These are phyloP conservation scores for Slavum lentiscoides DNA, from an alignment of 2,888 invertebrate species.

Conservation along the genomic window DNA sequence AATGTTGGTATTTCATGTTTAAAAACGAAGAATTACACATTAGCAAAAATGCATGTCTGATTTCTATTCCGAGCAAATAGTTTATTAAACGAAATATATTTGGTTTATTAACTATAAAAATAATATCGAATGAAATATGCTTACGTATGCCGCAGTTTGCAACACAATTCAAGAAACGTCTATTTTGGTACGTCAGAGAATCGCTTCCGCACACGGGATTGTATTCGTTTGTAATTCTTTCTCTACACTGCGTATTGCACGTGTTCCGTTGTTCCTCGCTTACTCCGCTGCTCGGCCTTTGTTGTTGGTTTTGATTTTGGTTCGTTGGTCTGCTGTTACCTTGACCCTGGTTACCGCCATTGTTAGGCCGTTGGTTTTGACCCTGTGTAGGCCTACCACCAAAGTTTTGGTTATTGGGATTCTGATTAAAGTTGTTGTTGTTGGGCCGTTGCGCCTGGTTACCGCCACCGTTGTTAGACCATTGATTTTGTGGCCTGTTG, in stretches of 20 bases:
- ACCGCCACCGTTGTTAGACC: no score
- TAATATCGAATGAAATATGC: background rate
- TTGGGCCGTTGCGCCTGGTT: no score
- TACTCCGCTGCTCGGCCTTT: background rate
- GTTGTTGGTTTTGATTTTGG: slow-evolving; percentile 14
- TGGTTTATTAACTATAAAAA: background rate
- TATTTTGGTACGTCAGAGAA: slow-evolving; percentile 52
- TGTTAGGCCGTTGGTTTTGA: background rate
- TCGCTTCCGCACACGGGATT: slow-evolving; percentile 55
- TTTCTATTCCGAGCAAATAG: background rate
- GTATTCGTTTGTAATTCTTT: slow-evolving; percentile 46
- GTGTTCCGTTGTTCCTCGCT: background rate
- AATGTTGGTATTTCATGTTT: no score
- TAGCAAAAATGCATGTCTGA: no score
- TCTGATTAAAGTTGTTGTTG: background rate
- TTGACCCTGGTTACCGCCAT: background rate
- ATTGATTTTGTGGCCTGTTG: slow-evolving; percentile 8
- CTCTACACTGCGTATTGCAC: slow-evolving; percentile 2
- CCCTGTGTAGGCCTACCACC: background rate
- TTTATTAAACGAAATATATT: no score
- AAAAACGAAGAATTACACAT: no score
- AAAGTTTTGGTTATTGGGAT: background rate
- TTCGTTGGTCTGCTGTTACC: background rate
- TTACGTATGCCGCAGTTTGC: slow-evolving; percentile 45
- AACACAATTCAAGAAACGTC: slow-evolving; percentile 52